Evolutionary conservation across 2,888 invertebrate genomes (phyloP).

Genomic region (Latrodectus hesperus): DNA sequence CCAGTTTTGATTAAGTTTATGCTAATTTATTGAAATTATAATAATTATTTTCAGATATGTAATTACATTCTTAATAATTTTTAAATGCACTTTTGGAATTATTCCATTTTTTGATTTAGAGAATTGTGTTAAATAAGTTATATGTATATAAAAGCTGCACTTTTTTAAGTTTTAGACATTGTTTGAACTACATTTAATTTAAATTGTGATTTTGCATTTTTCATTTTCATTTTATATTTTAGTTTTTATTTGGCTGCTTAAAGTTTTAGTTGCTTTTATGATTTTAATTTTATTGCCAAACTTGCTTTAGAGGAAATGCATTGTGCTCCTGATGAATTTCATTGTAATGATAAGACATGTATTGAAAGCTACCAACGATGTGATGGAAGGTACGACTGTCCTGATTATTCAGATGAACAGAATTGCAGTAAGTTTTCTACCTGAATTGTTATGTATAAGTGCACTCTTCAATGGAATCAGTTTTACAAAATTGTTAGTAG

Average conservation of each 20-base stretch:
- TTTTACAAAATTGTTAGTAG: too few species aligned
- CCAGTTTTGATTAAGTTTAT: too few species aligned
- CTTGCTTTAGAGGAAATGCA: conserved; percentile 63
- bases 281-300: conserved; percentile 54
- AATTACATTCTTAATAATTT: too few species aligned
- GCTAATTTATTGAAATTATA: too few species aligned
- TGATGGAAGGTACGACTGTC: conserved; percentile 79
- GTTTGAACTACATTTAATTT: too few species aligned
- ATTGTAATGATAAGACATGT: conserved; percentile 63
- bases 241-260: conserved; percentile 21
- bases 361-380: conserved; percentile 71
- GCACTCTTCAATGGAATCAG: too few species aligned
- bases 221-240: too few species aligned
- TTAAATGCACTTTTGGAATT: neutral
- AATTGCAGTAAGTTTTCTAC: conserved; percentile 78
- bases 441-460: too few species aligned
- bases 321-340: conserved; percentile 65
- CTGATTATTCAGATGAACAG: conserved; percentile 84
- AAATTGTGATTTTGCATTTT: too few species aligned
- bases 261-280: conserved; percentile 37
- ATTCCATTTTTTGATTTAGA: neutral
- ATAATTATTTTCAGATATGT: too few species aligned
- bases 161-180: too few species aligned
- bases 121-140: neutral
- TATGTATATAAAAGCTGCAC: too few species aligned